Evolutionary conservation across 2,113 vertebrate genomes (phyloP), one percentile per base, ranked within the genome.

Genomic region (Antechinus flavipes): DNA sequence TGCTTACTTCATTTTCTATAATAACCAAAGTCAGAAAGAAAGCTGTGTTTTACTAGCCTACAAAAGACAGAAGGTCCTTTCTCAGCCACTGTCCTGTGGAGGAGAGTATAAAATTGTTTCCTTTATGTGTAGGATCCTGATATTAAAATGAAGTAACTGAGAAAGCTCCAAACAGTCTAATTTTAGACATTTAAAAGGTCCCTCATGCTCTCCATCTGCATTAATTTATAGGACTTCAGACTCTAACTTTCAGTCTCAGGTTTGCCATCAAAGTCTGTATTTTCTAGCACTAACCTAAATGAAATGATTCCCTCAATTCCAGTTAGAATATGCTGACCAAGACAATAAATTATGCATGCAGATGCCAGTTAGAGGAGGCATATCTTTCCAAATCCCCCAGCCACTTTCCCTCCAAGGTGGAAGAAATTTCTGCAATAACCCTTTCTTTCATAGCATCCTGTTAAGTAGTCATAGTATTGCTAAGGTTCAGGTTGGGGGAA

Each of bases 221-320:
- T 25, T 95, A 42, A 97, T 97, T 98, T 97, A 95, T 26, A 2
- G 19, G 56, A 27, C 91, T 95, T 97, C 91, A 89, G 91, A 46
- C 96, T 96, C 92, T 24, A 96, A 84, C 11, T 90, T 91, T 54
- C 91, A 5, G 35, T 96, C 93, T 97, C 92, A 93, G 22, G 14
- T 91, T 96, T 95, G 19, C 23, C 92, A 23, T 16, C 27, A 94
- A 61, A 76, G 55, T 11, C 92, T 94, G 23, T 5, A 76, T 95
- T 97, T 97, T 96, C 90, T 2, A 96, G 94, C 93, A 97, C 97
- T 52, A 95, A 93, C 16, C n/a, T 90, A 25, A 92, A 96, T 30
- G 4, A 50, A 96, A 94, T 94, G 6, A 0, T 19, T 95, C 55
- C 58, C 54, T 97, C 52, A 54, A 95, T 97, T 94, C 68, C 0